These are phyloP conservation scores for Sclerodermus sp. DNA, from an alignment of 2,888 invertebrate species.

Conservation along the genomic window DNA sequence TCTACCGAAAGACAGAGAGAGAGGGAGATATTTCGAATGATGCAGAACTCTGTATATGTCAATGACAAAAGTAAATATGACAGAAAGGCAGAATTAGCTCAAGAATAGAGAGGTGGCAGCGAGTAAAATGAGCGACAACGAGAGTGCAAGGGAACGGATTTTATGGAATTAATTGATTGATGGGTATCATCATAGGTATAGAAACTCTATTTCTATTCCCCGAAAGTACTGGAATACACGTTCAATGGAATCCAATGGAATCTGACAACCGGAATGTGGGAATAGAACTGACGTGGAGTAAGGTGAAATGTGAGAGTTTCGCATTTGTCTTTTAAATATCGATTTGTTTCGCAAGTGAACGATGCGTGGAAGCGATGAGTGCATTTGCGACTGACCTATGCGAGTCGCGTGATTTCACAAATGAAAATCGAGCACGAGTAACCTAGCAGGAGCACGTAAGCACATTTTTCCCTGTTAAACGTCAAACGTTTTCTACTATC, in stretches of 20 bases:
- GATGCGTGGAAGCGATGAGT: conserved; percentile 28
- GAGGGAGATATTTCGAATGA: too few species aligned
- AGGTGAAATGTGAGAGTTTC: conserved; percentile 39
- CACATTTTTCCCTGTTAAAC: conserved; percentile 22
- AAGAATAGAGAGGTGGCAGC: too few species aligned
- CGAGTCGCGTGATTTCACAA: conserved; percentile 18
- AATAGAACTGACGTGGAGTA: conserved; percentile 39
- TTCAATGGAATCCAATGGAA: conserved; percentile 24
- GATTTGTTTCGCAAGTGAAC: conserved; percentile 34
- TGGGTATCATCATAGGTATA: too few species aligned
- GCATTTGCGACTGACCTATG: conserved; percentile 13
- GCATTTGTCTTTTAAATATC: conserved; percentile 47
- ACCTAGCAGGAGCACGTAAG: conserved; percentile 40
- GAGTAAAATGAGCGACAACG: too few species aligned
- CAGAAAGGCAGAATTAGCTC: too few species aligned
- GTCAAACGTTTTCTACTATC: conserved; percentile 32
- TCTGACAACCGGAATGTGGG: conserved; percentile 33
- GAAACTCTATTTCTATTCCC: too few species aligned
- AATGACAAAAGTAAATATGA: too few species aligned
- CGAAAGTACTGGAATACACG: too few species aligned
- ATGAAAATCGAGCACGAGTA: conserved; percentile 31
- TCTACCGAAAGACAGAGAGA: too few species aligned
- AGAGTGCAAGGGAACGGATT: too few species aligned
- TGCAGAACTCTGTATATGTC: too few species aligned
- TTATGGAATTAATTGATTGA: too few species aligned